Evolutionary conservation across 2,888 invertebrate genomes (phyloP), one percentile per base, ranked within the genome.

Genomic region (Chironomus riparius): DNA sequence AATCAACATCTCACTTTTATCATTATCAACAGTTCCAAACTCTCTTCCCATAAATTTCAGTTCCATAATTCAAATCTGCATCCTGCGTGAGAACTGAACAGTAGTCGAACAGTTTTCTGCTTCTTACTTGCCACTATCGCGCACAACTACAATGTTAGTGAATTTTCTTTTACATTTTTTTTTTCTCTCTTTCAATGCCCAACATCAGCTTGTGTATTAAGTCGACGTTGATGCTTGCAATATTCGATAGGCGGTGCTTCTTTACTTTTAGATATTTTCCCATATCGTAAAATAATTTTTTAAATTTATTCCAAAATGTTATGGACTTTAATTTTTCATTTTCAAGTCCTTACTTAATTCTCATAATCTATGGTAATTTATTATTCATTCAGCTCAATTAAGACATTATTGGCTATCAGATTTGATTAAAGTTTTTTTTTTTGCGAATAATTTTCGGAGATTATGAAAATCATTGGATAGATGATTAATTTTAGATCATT

Each of bases 181-280:
- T 50, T 50, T 50, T 56, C 56, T 56, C 18, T 18, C 15, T 18
- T 56, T 7, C 56, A 56, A 56, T 56, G 15, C 50, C 10, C 38
- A 10, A 38, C 38, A 38, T 38, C 1, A 38, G 4, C 38, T 38
- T 38, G 38, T 38, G 38, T 38, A 38, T 38, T 38, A 38, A 38
- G 38, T 10, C 10, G n/a, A n/a, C n/a, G 38, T 38, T 38, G 38
- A 38, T 38, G 38, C 38, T 38, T 38, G 38, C 38, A 50, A 50
- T 15, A 50, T 50, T 50, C 61, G 61, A 61, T 28, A 72, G 72
- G 72, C 72, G 72, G 72, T 72, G 72, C 72, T 38, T 50, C 50
- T 21, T 50, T 3, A 50, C 7, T 69, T 47, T 47, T 69, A 28
- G 50, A 50, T 13, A 50, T 56, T 38, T 38, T 38, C 38, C 38